A percentile compares a stretch with the other conserved stretches of the same genome.
Evolutionary conservation across 2,113 vertebrate genomes (phyloP).

Genomic region (Eurypyga helias): DNA sequence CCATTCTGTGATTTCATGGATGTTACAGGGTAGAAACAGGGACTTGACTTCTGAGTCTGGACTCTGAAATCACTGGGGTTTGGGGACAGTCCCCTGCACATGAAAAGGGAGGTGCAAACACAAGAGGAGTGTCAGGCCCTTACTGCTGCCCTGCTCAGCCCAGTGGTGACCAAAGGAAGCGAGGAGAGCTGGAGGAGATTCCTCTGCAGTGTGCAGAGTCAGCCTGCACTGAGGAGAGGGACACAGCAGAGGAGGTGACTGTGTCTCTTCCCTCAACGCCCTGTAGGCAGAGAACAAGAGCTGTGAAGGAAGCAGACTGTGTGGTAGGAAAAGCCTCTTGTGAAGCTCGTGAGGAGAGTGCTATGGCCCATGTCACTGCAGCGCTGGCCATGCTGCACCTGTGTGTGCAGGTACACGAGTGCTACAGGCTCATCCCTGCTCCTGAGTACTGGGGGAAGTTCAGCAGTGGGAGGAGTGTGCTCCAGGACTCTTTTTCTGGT

Average conservation of each 20-base stretch:
- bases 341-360: rapidly evolving
- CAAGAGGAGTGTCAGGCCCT: not conserved
- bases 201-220: slow-evolving; percentile 6
- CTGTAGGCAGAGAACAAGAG: not conserved
- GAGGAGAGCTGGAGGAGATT: not conserved
- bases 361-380: rapidly evolving
- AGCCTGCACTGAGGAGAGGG: not conserved
- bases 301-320: not conserved
- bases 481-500: not conserved
- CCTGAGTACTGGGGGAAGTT: too few relatives aligned
- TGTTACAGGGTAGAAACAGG: not conserved
- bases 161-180: not conserved
- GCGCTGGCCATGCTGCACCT: not conserved
- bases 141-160: not conserved
- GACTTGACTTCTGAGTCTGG: not conserved
- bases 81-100: not conserved
- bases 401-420: too few relatives aligned
- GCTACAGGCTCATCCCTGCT: not conserved
- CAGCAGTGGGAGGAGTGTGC: rapidly evolving
- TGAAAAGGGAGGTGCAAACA: not conserved
- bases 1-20: not conserved
- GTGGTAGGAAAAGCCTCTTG: not conserved
- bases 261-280: not conserved
- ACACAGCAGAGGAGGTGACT: not conserved
- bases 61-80: not conserved